phyloP scores from a whole-genome alignment of 2,888 invertebrate species.

The Volucella zonaria region DNA sequence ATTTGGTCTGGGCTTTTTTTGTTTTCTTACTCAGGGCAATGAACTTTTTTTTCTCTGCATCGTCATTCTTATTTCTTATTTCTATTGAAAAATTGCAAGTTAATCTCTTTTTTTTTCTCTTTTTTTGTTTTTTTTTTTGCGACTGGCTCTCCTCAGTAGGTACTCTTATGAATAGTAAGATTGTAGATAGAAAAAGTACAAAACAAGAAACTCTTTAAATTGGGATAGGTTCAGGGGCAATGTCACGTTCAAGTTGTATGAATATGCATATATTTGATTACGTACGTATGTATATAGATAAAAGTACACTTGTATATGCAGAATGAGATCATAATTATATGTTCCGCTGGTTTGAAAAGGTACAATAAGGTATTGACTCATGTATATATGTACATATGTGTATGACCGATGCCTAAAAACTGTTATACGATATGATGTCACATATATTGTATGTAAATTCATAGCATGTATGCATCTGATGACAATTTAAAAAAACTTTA shows the following conservation, averaged over 20 bases:
- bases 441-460: too few species aligned
- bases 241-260: conserved; percentile 53
- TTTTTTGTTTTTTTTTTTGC: conserved; percentile 27
- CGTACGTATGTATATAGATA: neutral
- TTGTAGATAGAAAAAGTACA: conserved; percentile 6
- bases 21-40: conserved; percentile 50
- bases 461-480: too few species aligned
- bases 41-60: conserved; percentile 65
- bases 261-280: conserved; percentile 34
- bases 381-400: too few species aligned
- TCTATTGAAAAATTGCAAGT: conserved; percentile 66
- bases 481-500: too few species aligned
- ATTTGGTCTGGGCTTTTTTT: conserved; percentile 60
- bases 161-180: conserved; percentile 6
- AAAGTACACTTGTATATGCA: neutral
- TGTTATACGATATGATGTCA: too few species aligned
- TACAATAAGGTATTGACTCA: too few species aligned
- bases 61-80: conserved; percentile 40
- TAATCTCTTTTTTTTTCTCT: conserved; percentile 53
- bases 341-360: too few species aligned
- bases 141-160: conserved; percentile 54
- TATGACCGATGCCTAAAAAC: too few species aligned
- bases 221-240: conserved; percentile 72
- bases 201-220: conserved; percentile 57
- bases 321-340: too few species aligned